Base-by-base conservation (phyloP, 2,113 vertebrate genomes). In the Balaeniceps rex region DNA sequence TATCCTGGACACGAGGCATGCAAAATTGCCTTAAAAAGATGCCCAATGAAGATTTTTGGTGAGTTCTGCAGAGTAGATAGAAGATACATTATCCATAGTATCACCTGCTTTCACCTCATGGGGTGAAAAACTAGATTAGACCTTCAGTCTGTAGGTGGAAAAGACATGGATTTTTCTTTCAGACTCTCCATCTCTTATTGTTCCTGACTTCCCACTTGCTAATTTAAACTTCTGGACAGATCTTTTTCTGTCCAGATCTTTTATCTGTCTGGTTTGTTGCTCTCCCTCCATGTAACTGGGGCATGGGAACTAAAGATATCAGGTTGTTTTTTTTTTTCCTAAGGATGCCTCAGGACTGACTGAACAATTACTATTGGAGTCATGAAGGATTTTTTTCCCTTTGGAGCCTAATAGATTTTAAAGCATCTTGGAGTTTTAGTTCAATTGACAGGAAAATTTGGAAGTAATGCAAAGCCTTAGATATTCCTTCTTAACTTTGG, bases 351-450 rank as follows among this genome's bases (percentile, higher is more conserved):
- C 75, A 88, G 69, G 60, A 93, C 33, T 88, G 76, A 74, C 69
- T 69, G 70, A 96, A 80, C 49, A 92, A 88, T 83, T 93, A 92
- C 88, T 83, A n/a, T 0, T 31, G n/a, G 26, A 91, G 60, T 87
- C 51, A 84, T 38, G 47, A 88, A 88, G 38, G 64, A 91, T 42
- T 87, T 94, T 81, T 93, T 91, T 49, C 51, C 66, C 52, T 85
- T 92, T 92, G 78, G 57, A 88, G 40, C 28, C 44, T 83, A 92
- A 88, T 83, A 70, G 52, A 92, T 93, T 94, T 96, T 94, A 72
- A 92, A 96, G 42, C 31, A 94, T 76, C 75, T 76, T 69, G 19
- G 61, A 92, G 70, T 82, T 93, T 93, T 85, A 94, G 52, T 83
- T 94, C 54, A 94, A 92, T 23, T 49, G 26, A 79, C 52, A 92